These are phyloP conservation scores for Taxidea taxus DNA, from an alignment of 2,113 vertebrate genomes.

Conservation along the genomic window DNA sequence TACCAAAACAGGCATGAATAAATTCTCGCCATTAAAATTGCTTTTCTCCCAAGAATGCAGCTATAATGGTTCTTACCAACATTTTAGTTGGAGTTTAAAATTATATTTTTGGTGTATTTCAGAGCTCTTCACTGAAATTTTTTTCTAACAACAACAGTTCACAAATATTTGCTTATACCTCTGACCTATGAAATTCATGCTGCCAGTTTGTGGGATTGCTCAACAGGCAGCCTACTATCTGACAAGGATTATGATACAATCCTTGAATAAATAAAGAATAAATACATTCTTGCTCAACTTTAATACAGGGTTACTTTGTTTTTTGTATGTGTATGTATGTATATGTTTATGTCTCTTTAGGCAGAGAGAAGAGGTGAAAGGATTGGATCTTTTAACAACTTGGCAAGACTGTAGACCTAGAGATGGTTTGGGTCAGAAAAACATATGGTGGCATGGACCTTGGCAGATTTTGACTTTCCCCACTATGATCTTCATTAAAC, in stretches of 20 bases:
- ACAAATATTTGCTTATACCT: neutral
- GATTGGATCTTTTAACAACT: neutral
- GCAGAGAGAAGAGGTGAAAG: neutral
- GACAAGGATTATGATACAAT: neutral
- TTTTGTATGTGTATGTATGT: neutral
- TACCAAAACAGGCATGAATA: neutral
- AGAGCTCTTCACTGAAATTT: neutral
- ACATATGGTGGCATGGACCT: neutral
- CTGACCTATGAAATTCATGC: neutral
- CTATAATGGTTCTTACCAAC: neutral
- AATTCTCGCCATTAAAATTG: neutral
- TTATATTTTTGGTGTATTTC: neutral
- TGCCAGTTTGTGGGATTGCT: neutral
- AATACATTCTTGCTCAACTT: neutral
- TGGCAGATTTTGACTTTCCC: neutral
- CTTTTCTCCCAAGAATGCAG: neutral
- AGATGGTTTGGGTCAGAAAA: neutral
- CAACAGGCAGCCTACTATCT: neutral
- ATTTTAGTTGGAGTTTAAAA: neutral
- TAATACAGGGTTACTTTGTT: neutral
- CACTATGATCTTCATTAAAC: neutral
- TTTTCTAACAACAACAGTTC: neutral
- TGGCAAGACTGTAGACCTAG: neutral
- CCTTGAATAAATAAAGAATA: neutral
- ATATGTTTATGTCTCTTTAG: neutral